phyloP scores from a whole-genome alignment of 2,888 invertebrate species.

The Lepidocyrtinus sp. region DNA sequence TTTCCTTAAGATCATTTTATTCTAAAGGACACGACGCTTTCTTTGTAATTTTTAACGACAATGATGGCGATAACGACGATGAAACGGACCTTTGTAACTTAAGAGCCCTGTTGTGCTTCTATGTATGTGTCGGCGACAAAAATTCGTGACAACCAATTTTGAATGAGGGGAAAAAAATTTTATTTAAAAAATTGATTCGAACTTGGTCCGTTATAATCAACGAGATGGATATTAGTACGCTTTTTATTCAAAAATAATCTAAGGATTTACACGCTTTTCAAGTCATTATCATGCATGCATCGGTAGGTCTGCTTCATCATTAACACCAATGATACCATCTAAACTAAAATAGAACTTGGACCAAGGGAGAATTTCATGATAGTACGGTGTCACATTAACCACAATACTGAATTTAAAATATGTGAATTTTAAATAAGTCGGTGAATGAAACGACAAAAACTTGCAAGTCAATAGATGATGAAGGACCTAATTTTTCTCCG shows the following conservation, averaged over 20 bases:
- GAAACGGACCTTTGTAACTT: conserved; percentile 57
- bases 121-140: conserved; percentile 53
- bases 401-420: conserved; percentile 12
- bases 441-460: background rate
- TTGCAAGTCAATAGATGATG: background rate
- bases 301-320: conserved; percentile 16
- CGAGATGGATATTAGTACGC: conserved; percentile 33
- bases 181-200: conserved; percentile 45
- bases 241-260: conserved; percentile 34
- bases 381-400: background rate
- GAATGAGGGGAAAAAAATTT: conserved; percentile 19
- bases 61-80: conserved; percentile 21
- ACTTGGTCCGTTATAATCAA: conserved; percentile 53
- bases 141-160: conserved; percentile 60
- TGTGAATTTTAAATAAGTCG: background rate
- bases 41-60: conserved; percentile 35
- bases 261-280: conserved; percentile 55
- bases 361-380: background rate
- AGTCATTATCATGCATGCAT: conserved; percentile 28
- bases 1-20: conserved; percentile 35
- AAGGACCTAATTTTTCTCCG: conserved; percentile 8
- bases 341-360: background rate
- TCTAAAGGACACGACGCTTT: conserved; percentile 33
- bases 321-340: background rate
- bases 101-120: conserved; percentile 40